phyloP scores from a whole-genome alignment of 2,797 vertebrate genomes.

The Notamacropus eugenii region DNA sequence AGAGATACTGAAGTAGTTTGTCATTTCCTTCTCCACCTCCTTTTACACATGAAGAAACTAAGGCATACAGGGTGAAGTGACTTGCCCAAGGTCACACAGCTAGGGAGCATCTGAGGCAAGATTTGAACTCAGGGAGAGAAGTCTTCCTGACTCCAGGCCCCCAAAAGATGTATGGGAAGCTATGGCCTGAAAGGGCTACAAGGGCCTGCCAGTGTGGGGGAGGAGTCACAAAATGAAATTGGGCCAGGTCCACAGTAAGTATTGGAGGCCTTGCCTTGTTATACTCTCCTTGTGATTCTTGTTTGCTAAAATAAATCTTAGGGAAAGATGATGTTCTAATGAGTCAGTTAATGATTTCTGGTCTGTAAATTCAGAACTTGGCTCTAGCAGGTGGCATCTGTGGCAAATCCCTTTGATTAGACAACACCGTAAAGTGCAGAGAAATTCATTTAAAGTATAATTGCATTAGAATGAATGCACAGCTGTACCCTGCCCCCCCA shows the following conservation, averaged over 20 bases:
- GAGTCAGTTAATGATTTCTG: constrained; percentile 75
- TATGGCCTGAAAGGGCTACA: background rate
- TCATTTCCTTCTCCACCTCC: background rate
- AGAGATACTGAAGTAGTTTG: background rate
- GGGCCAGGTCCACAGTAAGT: background rate
- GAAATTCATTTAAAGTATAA: background rate
- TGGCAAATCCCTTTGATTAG: background rate
- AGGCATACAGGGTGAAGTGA: background rate
- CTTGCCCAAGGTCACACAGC: background rate
- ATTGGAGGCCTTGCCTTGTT: constrained; percentile 26
- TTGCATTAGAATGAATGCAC: constrained; percentile 5
- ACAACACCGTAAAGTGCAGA: background rate
- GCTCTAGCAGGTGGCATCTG: constrained; percentile 7
- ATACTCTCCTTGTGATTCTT: background rate
- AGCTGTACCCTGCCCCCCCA: background rate
- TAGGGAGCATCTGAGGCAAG: background rate
- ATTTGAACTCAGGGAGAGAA: background rate
- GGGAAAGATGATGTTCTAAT: constrained; percentile 3
- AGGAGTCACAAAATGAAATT: background rate
- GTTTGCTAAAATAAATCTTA: constrained; percentile 48
- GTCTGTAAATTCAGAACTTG: constrained; percentile 30
- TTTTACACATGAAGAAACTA: background rate
- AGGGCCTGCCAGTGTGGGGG: background rate
- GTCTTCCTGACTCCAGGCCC: background rate
- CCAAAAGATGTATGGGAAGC: background rate